Conservation (phyloP, 2,797 vertebrate genomes). For the Numenius phaeopus region DNA sequence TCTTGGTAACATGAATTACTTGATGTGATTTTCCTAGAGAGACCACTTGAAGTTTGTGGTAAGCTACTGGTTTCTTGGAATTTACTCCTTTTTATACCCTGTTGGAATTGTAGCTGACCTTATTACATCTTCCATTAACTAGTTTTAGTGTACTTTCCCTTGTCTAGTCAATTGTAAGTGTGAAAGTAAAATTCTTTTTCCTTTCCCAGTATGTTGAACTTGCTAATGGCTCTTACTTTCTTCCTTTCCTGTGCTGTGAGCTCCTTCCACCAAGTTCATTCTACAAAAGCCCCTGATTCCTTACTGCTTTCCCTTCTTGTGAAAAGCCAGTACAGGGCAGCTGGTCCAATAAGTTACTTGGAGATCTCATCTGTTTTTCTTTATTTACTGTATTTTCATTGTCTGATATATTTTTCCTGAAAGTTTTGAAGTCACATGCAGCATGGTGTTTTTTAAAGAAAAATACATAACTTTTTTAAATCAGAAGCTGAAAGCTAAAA, state of each 20-base stretch:
- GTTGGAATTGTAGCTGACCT: neutral
- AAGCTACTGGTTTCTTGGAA: constrained; percentile 34
- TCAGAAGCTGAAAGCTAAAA: neutral
- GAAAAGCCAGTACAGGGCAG: neutral
- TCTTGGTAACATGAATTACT: neutral
- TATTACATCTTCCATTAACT: neutral
- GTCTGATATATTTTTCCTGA: neutral
- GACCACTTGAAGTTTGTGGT: constrained; percentile 46
- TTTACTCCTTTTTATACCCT: neutral
- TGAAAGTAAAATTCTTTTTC: neutral
- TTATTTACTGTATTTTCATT: neutral
- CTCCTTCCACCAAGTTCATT: neutral
- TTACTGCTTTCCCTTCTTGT: neutral
- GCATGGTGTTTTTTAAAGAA: neutral
- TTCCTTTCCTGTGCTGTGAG: neutral
- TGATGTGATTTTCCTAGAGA: constrained; percentile 51
- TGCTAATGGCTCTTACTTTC: neutral
- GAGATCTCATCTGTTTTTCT: neutral
- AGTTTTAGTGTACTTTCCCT: neutral
- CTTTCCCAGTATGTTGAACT: neutral
- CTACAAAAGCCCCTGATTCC: neutral
- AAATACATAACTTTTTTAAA: neutral
- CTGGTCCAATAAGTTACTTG: neutral
- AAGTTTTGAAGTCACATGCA: neutral
- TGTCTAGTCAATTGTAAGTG: neutral